These are phyloP conservation scores for Antigone vipio DNA, from an alignment of 2,113 vertebrate genomes.

Conservation along the genomic window DNA sequence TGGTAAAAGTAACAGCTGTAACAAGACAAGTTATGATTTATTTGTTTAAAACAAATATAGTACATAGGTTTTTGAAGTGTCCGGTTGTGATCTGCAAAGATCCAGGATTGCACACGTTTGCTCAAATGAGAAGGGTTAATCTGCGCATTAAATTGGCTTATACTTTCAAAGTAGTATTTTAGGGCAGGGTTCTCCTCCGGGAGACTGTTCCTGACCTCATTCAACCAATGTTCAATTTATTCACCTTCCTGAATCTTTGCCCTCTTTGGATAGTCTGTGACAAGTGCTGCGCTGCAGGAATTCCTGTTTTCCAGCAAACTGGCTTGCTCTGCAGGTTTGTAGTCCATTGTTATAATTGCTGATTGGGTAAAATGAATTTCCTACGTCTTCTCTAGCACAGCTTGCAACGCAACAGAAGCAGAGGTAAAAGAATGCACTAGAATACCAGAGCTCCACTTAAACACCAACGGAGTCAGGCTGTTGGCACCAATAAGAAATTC, in stretches of 20 bases:
- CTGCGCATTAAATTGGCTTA: slow-evolving; percentile 20
- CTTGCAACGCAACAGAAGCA: slow-evolving; percentile 68
- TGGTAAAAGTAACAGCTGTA: slow-evolving; percentile 63
- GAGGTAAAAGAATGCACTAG: slow-evolving; percentile 71
- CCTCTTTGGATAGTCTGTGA: slow-evolving; percentile 69
- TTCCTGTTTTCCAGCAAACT: slow-evolving; percentile 69
- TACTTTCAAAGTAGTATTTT: slow-evolving; percentile 61
- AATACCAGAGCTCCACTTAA: slow-evolving; percentile 70
- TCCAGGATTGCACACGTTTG: slow-evolving; percentile 64
- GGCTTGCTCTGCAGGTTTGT: slow-evolving; percentile 68
- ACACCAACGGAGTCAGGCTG: slow-evolving; percentile 69
- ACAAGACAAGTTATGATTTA: slow-evolving; percentile 59
- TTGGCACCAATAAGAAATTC: slow-evolving; percentile 69
- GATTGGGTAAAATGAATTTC: slow-evolving; percentile 68
- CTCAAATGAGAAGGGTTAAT: slow-evolving; percentile 55
- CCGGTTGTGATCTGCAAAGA: slow-evolving; percentile 56
- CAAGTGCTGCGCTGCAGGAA: slow-evolving; percentile 66
- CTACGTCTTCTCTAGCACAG: slow-evolving; percentile 69
- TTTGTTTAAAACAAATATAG: slow-evolving; percentile 29
- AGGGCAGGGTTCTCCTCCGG: slow-evolving; percentile 43
- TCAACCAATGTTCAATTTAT: slow-evolving; percentile 64
- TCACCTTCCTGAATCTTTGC: slow-evolving; percentile 70
- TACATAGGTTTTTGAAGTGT: slow-evolving; percentile 58
- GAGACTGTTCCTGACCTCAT: slow-evolving; percentile 62
- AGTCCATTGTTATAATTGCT: slow-evolving; percentile 68